Base-by-base conservation (phyloP, 2,797 vertebrate species). In the Molossus molossus region DNA sequence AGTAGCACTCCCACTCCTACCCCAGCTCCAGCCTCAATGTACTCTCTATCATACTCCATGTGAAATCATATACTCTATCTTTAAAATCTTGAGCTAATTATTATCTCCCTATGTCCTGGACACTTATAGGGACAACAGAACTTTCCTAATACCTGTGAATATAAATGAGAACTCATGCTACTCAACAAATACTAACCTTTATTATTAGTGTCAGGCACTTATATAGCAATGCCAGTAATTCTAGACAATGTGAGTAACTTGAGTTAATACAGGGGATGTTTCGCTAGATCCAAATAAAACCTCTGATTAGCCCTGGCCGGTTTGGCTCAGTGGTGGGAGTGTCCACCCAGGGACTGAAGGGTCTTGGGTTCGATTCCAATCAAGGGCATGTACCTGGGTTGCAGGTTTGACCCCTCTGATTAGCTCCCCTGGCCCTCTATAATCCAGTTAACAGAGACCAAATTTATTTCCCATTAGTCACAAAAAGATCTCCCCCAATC, bases 71-170 rank as follows among this genome's bases (percentile, higher is more conserved):
- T n/a, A 57, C 15, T 64, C 81, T 87, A 53, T 50, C 77, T 87
- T 84, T 94, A 90, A 94, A 60, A 79, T 9, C 75, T 72, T 79
- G 37, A 79, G 48, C 23, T 86, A 93, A 9, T 58, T 80, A 89
- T 77, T 81, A 62, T 72, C 72, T 76, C 55, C 67, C 53, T 64
- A 92, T 69, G 27, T 62, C 85, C 33, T 94, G 67, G 18, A 21
- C n/a, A 62, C 40, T 79, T 90, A 64, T 15, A 33, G 29, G 29
- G 17, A 85, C 73, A 96, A 88, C 0, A 55, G 53, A 60, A 86
- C 21, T 37, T 87, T 70, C 50, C 21, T 91, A 79, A 86, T 58
- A 37, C 25, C 69, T 14, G 50, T 72, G 2, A 90, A 50, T 29
- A 90, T n/a, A 80, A 90, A 48, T 57, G 48, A 88, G 57, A 80